These are phyloP conservation scores for Amiota communis DNA, from an alignment of 2,888 invertebrate genomes.

Conservation along the genomic window DNA sequence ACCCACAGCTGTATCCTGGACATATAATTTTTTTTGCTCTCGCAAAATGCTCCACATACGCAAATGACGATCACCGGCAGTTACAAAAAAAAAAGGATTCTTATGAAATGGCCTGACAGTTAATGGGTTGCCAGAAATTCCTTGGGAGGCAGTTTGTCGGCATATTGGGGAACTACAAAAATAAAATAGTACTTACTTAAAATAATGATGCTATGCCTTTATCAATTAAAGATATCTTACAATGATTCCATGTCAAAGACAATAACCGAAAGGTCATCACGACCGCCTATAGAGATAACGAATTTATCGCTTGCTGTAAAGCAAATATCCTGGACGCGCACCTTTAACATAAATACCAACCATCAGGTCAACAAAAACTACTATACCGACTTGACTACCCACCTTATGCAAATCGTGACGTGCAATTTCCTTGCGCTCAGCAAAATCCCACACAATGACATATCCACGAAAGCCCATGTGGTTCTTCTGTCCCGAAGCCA, in stretches of 20 bases:
- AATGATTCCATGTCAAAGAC: slow-evolving; percentile 83
- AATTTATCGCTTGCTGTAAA: slow-evolving; percentile 88
- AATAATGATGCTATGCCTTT: neutral
- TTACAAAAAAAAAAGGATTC: slow-evolving; percentile 80
- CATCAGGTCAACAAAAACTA: no score
- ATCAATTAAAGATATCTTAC: slow-evolving; percentile 50
- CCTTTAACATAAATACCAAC: slow-evolving; percentile 66
- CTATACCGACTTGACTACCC: neutral
- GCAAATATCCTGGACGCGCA: slow-evolving; percentile 87
- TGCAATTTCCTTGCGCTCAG: slow-evolving; percentile 77
- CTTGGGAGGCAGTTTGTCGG: slow-evolving; percentile 76
- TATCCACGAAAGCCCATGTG: slow-evolving; percentile 92
- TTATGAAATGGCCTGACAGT: slow-evolving; percentile 76
- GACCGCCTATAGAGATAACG: slow-evolving; percentile 89
- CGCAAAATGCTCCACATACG: slow-evolving; percentile 84
- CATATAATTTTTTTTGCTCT: slow-evolving; percentile 80
- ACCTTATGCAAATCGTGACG: slow-evolving; percentile 90
- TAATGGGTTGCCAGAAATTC: slow-evolving; percentile 82
- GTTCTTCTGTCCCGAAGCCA: slow-evolving; percentile 93
- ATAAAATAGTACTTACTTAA: no score
- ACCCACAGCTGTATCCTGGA: slow-evolving; percentile 84
- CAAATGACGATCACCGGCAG: slow-evolving; percentile 83
- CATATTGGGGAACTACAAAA: slow-evolving; percentile 76
- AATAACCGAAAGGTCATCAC: slow-evolving; percentile 90
- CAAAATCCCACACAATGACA: slow-evolving; percentile 91